A percentile compares a stretch with the other conserved stretches of the same genome.
These are phyloP conservation scores for Strongylocentrotus purpuratus DNA, from an alignment of 35 echinoderm and acorn worm genomes.

Conservation along the genomic window DNA sequence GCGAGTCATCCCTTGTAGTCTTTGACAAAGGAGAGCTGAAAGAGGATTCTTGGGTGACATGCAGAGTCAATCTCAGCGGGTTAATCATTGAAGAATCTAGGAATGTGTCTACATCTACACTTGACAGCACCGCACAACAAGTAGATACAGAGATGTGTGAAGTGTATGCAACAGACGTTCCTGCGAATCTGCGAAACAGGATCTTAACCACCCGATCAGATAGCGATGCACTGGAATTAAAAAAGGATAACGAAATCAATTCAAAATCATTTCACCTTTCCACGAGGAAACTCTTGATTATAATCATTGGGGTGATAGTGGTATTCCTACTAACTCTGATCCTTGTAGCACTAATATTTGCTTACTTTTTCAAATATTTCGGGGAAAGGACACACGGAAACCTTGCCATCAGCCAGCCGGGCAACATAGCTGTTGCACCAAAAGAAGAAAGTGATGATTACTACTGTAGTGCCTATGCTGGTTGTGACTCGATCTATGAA, in stretches of 20 bases:
- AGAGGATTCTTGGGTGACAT: background rate
- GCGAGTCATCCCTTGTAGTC: background rate
- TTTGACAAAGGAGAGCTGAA: background rate
- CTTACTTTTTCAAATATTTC: background rate
- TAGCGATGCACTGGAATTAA: background rate
- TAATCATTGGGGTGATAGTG: background rate
- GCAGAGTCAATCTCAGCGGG: background rate
- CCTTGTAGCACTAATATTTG: background rate
- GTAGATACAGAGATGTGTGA: background rate
- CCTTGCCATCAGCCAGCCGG: background rate
- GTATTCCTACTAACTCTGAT: background rate
- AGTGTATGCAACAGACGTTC: background rate
- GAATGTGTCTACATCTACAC: background rate
- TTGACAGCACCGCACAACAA: background rate
- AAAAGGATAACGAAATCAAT: background rate
- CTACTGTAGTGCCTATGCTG: background rate
- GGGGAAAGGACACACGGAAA: background rate
- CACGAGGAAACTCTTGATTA: background rate
- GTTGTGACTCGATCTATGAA: background rate
- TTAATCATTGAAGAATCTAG: background rate
- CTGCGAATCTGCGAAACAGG: background rate
- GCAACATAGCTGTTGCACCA: background rate
- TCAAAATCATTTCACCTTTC: background rate
- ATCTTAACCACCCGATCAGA: background rate
- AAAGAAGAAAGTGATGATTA: background rate